Conservation (phyloP, 2,113 vertebrate genomes). For the Sigmodon hispidus region DNA sequence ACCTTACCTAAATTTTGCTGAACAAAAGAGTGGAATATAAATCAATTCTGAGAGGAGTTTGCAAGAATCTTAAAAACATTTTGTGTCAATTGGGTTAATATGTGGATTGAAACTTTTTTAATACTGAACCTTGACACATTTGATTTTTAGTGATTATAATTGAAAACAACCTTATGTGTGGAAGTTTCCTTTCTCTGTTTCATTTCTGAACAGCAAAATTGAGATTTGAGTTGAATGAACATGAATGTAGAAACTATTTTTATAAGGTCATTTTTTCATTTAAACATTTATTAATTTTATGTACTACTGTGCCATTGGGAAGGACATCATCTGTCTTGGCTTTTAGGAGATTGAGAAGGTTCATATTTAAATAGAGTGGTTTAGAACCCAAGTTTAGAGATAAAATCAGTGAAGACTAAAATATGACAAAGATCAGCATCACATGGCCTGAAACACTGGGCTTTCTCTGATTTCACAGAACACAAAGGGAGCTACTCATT, state of each 20-base stretch:
- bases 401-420: not conserved
- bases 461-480: not conserved
- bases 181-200: constrained; percentile 7
- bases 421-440: too few relatives aligned
- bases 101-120: constrained; percentile 23
- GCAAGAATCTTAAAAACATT: constrained; percentile 29
- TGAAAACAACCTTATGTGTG: not conserved
- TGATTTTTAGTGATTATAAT: not conserved
- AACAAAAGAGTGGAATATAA: constrained; percentile 12
- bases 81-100: not conserved
- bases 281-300: not conserved
- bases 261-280: not conserved
- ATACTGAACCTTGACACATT: not conserved
- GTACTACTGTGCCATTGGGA: not conserved
- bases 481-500: not conserved
- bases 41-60: not conserved
- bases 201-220: not conserved
- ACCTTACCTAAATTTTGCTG: not conserved
- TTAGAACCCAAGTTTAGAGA: not conserved
- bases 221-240: not conserved
- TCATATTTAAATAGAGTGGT: not conserved
- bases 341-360: not conserved
- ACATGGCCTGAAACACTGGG: not conserved
- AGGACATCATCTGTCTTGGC: too few relatives aligned
- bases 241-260: not conserved